Evolutionary conservation across 92 coral and sea anemone species (phyloP), one percentile per base, ranked within the genome.

Genomic region (Galaxea fascicularis): DNA sequence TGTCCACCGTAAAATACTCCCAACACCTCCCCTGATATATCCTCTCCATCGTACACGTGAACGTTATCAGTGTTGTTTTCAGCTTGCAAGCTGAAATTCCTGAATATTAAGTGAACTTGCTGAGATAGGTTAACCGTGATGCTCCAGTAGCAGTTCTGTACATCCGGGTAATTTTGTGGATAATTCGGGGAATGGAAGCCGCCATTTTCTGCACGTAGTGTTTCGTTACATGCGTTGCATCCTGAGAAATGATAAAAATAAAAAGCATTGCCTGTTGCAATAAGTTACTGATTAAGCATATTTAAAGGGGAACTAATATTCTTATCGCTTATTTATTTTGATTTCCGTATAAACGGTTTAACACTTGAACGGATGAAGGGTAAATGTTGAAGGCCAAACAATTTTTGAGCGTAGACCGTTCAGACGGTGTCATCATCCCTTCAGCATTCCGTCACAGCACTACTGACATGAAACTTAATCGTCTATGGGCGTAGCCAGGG

Each of bases 111-210:
- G 18, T 18, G 73, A 30, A 92, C 58, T 52, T 22, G 65, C 24
- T 86, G 77, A 21, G 78, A 71, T 22, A 24, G 28, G 4, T 79
- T 87, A 25, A 80, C 93, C 25, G n/a, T 26, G 69, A 92, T 89
- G 62, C 71, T 57, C 95, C 95, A 92, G 10, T 93, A 92, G 58
- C 95, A 92, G 65, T 68, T 65, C 90, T 89, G 95, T 29, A 89
- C 90, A 75, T 92, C 78, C 31, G 95, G 91, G 74, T 92, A 92
- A 20, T 45, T 53, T 2, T 31, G n/a, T 16, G 95, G 95, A 65
- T 71, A 77, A 49, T 90, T 88, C 31, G 90, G 95, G 10, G 95
- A 89, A 66, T 89, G 93, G 79, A 92, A 84, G 39, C 85, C 81
- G 13, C 95, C 95, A 45, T 73, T 73, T 6, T 8, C 52, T 21